Base-by-base conservation (phyloP, 1,140 invertebrate genomes). In the Bombyx mandarina region DNA sequence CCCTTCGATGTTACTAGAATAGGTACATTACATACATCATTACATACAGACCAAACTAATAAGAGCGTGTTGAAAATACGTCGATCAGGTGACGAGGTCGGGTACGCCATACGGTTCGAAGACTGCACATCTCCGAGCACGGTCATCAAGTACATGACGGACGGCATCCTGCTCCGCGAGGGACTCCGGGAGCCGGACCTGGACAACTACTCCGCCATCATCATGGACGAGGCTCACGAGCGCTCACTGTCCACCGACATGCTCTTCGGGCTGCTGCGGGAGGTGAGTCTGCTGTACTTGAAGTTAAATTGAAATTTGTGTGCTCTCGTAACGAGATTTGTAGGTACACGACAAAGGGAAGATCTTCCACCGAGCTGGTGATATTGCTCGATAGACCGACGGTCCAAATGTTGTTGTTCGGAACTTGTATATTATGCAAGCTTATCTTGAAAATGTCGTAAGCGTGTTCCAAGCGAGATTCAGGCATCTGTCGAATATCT, bases 221-320 rank as follows among this genome's bases (percentile, higher is more conserved):
- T 99, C 54, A 99, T 99, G 98, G 98, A 99, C 80, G 98, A 99
- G 91, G 98, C 98, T 73, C 98, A 99, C 83, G 98, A 99, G 88
- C 86, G 98, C 9, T 99, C 98, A 0, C 90, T 99, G 0, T 99
- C 96, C 59, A 99, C 98, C 4, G 99, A 99, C 82, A 98, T 99
- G 26, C 90, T 99, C 2, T 99, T 99, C 88, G 99, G 99, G 9
- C 86, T 99, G 56, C 88, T 99, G 4, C 88, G 98, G 86, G 96
- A 99, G 89, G 96, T 97, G 79, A 92, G 91, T 89, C 50, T 2
- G 52, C 6, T 42, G 6, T 10, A 47, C 45, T 47, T 12, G 8
- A 12, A 47, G 6, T 9, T 47, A 47, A 47, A 12, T 47, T 47
- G 45, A 47, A 47, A 47, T 45, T 10, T 7, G 45, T 45, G 7